Conservation (phyloP, 2,113 vertebrate species). For the Motacilla alba region DNA sequence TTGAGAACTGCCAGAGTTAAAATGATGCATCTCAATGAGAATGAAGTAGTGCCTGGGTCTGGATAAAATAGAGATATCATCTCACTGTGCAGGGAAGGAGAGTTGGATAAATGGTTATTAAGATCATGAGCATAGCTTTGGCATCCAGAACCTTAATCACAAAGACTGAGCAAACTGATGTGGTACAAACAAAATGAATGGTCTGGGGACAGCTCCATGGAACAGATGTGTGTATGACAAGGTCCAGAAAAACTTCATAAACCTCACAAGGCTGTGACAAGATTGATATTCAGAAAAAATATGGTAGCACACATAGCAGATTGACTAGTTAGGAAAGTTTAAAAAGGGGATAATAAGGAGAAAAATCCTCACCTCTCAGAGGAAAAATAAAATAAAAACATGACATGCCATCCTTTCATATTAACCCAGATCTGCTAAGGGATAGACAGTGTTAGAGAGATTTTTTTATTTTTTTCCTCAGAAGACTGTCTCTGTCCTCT, state of each 20-base stretch:
- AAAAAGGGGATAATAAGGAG: not conserved
- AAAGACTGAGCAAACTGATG: not conserved
- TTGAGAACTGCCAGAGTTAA: not conserved
- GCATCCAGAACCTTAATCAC: not conserved
- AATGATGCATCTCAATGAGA: not conserved
- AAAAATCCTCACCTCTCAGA: not conserved
- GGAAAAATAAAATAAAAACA: not conserved
- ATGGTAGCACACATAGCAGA: fast-evolving
- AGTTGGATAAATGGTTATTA: not conserved
- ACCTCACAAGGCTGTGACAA: not conserved
- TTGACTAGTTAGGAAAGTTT: not conserved
- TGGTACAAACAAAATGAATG: not conserved
- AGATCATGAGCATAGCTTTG: not conserved
- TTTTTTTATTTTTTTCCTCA: not conserved
- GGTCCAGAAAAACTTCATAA: not conserved
- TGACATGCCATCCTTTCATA: not conserved
- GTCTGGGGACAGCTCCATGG: not conserved
- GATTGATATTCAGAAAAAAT: not conserved
- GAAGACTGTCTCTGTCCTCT: not conserved
- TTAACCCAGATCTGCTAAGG: not conserved
- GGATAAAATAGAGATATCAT: not conserved
- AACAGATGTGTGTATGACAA: not conserved
- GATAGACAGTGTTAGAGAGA: not conserved
- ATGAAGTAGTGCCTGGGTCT: not conserved
- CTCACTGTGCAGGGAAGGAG: not conserved